These are phyloP conservation scores for Eurypyga helias DNA, from an alignment of 2,113 vertebrate genomes.

Conservation along the genomic window DNA sequence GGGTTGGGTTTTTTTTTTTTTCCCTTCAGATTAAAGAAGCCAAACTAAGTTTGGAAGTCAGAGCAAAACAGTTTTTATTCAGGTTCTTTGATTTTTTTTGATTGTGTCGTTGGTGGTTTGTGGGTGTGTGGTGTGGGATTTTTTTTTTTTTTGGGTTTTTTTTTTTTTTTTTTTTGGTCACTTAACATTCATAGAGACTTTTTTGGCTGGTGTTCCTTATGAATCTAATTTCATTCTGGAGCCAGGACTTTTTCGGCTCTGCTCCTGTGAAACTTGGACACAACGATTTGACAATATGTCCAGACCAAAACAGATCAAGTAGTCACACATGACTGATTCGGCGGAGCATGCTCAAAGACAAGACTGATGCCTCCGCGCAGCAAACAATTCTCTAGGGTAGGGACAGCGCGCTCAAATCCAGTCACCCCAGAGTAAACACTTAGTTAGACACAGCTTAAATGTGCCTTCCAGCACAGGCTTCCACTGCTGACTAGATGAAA, in stretches of 20 bases:
- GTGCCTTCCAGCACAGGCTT: constrained; percentile 55
- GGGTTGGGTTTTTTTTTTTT: neutral
- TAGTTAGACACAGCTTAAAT: constrained; percentile 62
- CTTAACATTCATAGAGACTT: constrained; percentile 28
- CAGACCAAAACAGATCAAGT: constrained; percentile 75
- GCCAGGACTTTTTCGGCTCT: constrained; percentile 75
- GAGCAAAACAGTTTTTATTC: constrained; percentile 31
- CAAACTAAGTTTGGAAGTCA: constrained; percentile 28
- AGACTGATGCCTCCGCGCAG: constrained; percentile 55
- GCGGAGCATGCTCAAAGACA: constrained; percentile 69
- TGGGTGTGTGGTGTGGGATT: too few relatives aligned
- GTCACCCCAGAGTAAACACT: constrained; percentile 76
- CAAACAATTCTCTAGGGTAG: constrained; percentile 65
- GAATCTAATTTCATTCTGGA: constrained; percentile 70
- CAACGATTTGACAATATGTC: constrained; percentile 63
- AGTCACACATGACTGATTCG: constrained; percentile 67
- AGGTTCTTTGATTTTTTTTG: constrained; percentile 47
- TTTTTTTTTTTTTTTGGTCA: constrained; percentile 41
- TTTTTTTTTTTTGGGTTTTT: too few relatives aligned
- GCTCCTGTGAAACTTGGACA: constrained; percentile 73
- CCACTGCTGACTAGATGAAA: constrained; percentile 44
- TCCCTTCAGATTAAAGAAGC: constrained; percentile 27
- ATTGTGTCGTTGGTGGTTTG: too few relatives aligned
- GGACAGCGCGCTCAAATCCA: constrained; percentile 47
- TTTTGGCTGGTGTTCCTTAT: constrained; percentile 62